Percentiles rank a stretch among this genome's conserved stretches.
Evolutionary conservation across 2,888 invertebrate species (phyloP).

Genomic region (Epinotia demarniana): DNA sequence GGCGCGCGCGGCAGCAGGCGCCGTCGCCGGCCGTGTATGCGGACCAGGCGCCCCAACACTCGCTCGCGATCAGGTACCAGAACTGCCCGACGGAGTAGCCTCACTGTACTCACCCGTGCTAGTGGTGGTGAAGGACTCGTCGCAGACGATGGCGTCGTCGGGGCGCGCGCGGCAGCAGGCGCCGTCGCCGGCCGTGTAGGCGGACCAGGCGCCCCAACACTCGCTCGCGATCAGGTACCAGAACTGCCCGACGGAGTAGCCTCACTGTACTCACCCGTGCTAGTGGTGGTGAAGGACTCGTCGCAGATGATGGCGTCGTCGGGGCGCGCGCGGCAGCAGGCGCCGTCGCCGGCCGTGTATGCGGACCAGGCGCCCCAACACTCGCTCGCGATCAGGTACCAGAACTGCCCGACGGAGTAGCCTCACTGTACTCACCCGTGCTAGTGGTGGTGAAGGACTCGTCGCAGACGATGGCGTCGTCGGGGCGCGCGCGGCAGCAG

Average conservation of each 20-base stretch:
- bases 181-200: slow-evolving; percentile 84
- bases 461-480: slow-evolving; percentile 52
- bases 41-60: slow-evolving; percentile 83
- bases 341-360: slow-evolving; percentile 81
- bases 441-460: too few species aligned
- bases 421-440: slow-evolving; percentile 85
- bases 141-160: slow-evolving; percentile 87
- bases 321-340: too few species aligned
- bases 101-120: slow-evolving; percentile 71
- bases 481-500: too few species aligned
- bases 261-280: slow-evolving; percentile 82
- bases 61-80: too few species aligned
- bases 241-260: slow-evolving; percentile 92
- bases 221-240: slow-evolving; percentile 94
- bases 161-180: slow-evolving; percentile 65
- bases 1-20: too few species aligned
- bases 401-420: slow-evolving; percentile 92
- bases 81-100: background rate
- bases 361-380: slow-evolving; percentile 89
- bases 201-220: slow-evolving; percentile 94
- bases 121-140: slow-evolving; percentile 88
- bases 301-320: slow-evolving; percentile 53
- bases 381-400: slow-evolving; percentile 93
- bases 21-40: too few species aligned
- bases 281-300: too few species aligned